Conservation (phyloP, 2,797 vertebrate genomes). For the Columba guinea region DNA sequence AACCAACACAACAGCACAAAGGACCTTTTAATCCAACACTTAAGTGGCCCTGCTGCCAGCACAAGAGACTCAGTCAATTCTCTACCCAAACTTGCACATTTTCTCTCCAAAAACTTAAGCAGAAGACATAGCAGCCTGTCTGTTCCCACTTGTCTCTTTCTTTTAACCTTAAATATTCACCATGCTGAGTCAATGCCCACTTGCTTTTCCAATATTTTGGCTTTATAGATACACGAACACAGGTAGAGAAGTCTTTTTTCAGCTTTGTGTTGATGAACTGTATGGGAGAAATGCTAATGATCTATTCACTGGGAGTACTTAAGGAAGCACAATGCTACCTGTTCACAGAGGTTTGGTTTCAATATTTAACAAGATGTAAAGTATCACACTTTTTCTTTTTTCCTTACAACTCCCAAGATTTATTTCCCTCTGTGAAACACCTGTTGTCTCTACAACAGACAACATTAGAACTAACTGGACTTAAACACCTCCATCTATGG, state of each 20-base stretch:
- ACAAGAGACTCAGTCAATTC: not conserved
- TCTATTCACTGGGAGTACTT: not conserved
- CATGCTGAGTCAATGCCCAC: not conserved
- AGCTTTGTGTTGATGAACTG: not conserved
- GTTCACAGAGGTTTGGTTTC: not conserved
- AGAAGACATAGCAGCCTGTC: not conserved
- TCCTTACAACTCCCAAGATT: not conserved
- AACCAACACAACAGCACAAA: not conserved
- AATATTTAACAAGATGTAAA: not conserved
- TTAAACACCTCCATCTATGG: not conserved
- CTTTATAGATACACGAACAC: not conserved
- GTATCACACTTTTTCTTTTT: not conserved
- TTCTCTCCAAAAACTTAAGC: not conserved
- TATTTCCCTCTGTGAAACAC: not conserved
- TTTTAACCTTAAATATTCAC: not conserved
- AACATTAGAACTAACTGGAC: not conserved
- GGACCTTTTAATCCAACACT: not conserved
- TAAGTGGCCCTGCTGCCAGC: not conserved
- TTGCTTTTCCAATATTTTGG: not conserved
- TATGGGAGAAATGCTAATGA: not conserved
- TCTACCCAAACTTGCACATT: not conserved
- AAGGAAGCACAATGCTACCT: not conserved
- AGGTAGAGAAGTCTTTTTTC: not conserved
- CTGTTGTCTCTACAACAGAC: not conserved
- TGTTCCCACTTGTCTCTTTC: not conserved